These are phyloP conservation scores for Bhutanitis thaidina DNA, from an alignment of 2,888 invertebrate species.

Conservation along the genomic window DNA sequence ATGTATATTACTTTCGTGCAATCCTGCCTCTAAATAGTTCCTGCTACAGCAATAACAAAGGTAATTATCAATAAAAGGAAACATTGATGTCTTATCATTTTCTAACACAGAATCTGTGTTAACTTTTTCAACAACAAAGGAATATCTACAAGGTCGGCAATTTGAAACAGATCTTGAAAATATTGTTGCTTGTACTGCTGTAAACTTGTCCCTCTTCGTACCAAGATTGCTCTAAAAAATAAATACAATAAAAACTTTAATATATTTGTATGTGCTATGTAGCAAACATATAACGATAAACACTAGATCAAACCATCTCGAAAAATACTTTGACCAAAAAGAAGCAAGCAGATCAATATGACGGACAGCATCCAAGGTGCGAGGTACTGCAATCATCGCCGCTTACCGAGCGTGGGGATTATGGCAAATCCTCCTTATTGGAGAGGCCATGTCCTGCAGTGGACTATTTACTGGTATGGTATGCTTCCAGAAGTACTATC, in stretches of 20 bases:
- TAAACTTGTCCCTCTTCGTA: constrained; percentile 53
- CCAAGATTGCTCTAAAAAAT: constrained; percentile 74
- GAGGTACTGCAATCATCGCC: too few relatives aligned
- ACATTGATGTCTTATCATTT: constrained; percentile 35
- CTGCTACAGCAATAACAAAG: constrained; percentile 66
- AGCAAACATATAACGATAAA: too few relatives aligned
- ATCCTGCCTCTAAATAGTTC: constrained; percentile 50
- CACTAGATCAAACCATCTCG: too few relatives aligned
- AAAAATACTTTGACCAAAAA: too few relatives aligned
- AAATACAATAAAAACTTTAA: constrained; percentile 9
- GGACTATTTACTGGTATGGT: too few relatives aligned
- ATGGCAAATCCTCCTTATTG: too few relatives aligned
- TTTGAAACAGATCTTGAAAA: constrained; percentile 75
- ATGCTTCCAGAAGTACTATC: too few relatives aligned
- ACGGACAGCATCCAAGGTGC: too few relatives aligned
- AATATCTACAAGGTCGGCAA: constrained; percentile 23
- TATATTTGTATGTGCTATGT: too few relatives aligned
- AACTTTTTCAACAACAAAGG: not conserved
- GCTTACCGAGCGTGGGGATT: too few relatives aligned
- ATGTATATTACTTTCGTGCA: constrained; percentile 6
- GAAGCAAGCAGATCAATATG: too few relatives aligned
- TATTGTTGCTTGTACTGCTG: constrained; percentile 81
- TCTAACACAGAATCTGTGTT: not conserved
- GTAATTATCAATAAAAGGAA: constrained; percentile 47
- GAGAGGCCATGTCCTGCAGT: too few relatives aligned